Evolutionary conservation across 2,113 vertebrate genomes (phyloP).

Genomic region (Syngnathus scovelli): DNA sequence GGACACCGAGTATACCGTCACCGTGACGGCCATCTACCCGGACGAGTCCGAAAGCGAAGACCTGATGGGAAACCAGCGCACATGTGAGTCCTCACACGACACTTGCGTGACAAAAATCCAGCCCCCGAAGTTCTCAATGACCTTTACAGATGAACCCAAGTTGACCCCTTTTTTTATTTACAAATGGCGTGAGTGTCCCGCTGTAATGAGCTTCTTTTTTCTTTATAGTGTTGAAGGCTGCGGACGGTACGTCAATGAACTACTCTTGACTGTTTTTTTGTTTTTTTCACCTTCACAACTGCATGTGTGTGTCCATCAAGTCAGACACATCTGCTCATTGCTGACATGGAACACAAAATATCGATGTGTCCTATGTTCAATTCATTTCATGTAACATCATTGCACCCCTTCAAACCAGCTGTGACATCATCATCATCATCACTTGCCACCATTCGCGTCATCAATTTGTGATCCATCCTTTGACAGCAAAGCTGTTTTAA

Average conservation of each 20-base stretch:
- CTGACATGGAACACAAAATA: no score
- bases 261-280: constrained; percentile 25
- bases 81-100: constrained; percentile 72
- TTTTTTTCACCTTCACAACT: constrained; percentile 6
- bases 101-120: no score
- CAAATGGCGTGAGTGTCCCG: neutral
- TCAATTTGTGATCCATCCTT: neutral
- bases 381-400: constrained; percentile 7
- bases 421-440: neutral
- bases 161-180: neutral
- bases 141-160: no score
- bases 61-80: constrained; percentile 80
- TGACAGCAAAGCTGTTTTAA: neutral
- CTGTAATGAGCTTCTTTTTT: constrained; percentile 47
- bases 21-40: constrained; percentile 91
- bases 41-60: constrained; percentile 95
- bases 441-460: neutral
- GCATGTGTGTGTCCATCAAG: constrained; percentile 46
- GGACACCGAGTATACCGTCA: constrained; percentile 82
- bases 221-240: constrained; percentile 75
- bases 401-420: neutral
- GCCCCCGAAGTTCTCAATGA: no score
- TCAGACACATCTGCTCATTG: neutral
- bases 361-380: no score
- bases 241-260: constrained; percentile 73